Conservation (phyloP, 92 coral and sea anemone genomes). For the Galaxea fascicularis region DNA sequence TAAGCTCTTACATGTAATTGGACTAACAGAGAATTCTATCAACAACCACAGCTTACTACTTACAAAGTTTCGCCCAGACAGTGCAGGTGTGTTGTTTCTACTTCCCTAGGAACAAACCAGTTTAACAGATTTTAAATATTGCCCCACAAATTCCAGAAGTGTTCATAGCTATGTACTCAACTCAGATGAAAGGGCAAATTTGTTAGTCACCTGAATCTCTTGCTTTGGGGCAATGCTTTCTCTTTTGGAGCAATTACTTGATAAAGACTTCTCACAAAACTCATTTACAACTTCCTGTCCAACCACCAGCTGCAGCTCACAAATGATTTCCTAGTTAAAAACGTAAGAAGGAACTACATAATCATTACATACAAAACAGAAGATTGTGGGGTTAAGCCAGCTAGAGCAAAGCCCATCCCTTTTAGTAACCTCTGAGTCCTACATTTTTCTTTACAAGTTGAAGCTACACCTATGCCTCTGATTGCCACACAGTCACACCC, state of each 20-base stretch:
- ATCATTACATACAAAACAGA: background rate
- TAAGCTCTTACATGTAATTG: too few relatives aligned
- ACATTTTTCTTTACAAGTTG: too few relatives aligned
- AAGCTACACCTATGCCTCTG: too few relatives aligned
- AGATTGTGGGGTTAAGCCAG: background rate
- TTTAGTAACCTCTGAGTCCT: too few relatives aligned
- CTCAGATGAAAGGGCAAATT: background rate
- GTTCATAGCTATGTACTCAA: background rate
- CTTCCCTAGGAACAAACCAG: constrained; percentile 6
- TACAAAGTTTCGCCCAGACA: constrained; percentile 27
- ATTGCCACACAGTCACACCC: too few relatives aligned
- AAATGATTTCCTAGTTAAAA: constrained; percentile 58
- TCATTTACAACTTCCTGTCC: constrained; percentile 15
- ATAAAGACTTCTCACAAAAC: constrained; percentile 21
- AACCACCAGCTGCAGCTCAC: constrained; percentile 66
- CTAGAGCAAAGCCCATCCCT: background rate
- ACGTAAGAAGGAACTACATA: background rate
- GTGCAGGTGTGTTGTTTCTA: constrained; percentile 1
- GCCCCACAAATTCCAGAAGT: background rate
- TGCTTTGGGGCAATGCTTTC: background rate
- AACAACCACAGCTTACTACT: background rate
- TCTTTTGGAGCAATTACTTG: constrained; percentile 26
- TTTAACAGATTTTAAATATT: background rate
- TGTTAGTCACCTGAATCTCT: constrained; percentile 7
- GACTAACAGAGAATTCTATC: background rate